Evolutionary conservation across 2,888 invertebrate species (phyloP), one percentile per base, ranked within the genome.

Genomic region (Diarsia mendica): DNA sequence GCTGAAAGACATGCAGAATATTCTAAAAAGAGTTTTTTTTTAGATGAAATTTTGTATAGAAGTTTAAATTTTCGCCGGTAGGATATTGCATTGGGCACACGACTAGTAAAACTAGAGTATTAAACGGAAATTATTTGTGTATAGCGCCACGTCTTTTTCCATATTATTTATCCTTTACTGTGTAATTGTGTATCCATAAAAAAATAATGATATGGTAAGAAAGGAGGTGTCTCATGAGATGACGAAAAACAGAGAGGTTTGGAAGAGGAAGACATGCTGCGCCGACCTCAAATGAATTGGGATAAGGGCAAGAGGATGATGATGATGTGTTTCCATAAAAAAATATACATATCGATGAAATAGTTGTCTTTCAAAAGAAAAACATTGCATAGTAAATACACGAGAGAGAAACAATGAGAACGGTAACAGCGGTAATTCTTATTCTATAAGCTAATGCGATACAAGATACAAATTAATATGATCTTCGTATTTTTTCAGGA

Each of bases 401-500:
- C 15, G 15, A 58, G 28, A 66, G 23, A 28, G 6, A 48, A 23
- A 48, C 18, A 18, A 23, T 63, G 0, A 64, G 0, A 65, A n/a
- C 3, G n/a, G 18, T 63, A 69, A 4, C 33, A 65, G n/a, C 13
- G 18, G 11, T 28, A 15, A 48, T 13, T 15, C 5, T 23, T 61
- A 2, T 68, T 20, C 20, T 15, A 2, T 44, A 18, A 5, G 8
- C 15, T 11, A 58, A 23, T 28, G 18, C 9, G 8, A 46, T 8
- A 28, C 23, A 60, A 28, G 2, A 67, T 18, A 20, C 18, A 13
- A 61, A 69, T 63, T n/a, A 63, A 48, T 18, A 61, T 23, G 18
- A 49, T 53, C 9, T 71, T 49, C 28, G n/a, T n/a, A 46, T 3
- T 8, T n/a, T 88, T 88, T 67, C 77, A 89, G 89, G 72, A 75